Conservation (phyloP, 1,140 invertebrate species). For the Limonius californicus region DNA sequence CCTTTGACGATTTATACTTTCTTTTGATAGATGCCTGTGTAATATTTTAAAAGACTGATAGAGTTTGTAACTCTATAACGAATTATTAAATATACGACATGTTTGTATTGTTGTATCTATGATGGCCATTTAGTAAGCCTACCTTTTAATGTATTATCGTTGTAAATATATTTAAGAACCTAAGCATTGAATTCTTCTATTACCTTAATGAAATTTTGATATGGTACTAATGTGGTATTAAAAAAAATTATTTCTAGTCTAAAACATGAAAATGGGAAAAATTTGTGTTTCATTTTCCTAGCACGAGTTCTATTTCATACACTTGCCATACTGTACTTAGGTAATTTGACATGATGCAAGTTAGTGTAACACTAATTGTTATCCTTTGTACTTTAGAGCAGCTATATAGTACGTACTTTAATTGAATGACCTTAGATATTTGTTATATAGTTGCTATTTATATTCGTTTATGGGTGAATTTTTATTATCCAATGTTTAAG, state of each 20-base stretch:
- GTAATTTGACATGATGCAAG: neutral
- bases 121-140: neutral
- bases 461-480: neutral
- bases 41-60: neutral
- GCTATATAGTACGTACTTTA: too few species aligned
- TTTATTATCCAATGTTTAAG: neutral
- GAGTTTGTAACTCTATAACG: neutral
- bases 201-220: neutral
- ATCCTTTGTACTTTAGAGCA: neutral
- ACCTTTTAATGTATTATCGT: too few species aligned
- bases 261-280: too few species aligned
- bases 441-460: neutral
- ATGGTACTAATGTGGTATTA: neutral
- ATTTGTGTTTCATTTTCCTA: too few species aligned
- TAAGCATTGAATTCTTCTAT: neutral
- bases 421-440: neutral
- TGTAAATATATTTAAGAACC: too few species aligned
- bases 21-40: neutral
- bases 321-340: neutral
- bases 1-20: too few species aligned
- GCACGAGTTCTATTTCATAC: neutral
- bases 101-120: neutral
- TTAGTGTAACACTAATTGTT: neutral
- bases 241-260: neutral
- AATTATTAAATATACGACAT: neutral